Percentiles rank a stretch among this genome's conserved stretches.
Evolutionary conservation across 2,113 vertebrate genomes (phyloP).

Genomic region (Camelus dromedarius): DNA sequence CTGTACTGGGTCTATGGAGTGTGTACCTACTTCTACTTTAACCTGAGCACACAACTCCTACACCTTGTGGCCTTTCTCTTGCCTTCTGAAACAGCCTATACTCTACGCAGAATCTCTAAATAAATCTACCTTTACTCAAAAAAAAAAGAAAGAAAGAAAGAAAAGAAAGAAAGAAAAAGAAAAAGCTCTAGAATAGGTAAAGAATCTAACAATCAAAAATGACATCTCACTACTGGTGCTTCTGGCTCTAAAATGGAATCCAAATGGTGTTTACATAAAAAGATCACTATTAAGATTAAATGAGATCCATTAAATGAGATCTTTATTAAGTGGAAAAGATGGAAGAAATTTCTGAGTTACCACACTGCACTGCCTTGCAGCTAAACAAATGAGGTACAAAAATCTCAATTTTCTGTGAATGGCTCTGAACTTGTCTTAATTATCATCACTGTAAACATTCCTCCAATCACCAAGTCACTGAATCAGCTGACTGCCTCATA

Average conservation of each 20-base stretch:
- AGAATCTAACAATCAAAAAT: background rate
- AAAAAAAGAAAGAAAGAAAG: too few species aligned
- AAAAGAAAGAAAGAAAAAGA: background rate
- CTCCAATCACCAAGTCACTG: background rate
- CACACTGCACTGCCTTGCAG: background rate
- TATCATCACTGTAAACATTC: constrained; percentile 9
- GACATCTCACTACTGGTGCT: background rate
- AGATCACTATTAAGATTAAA: background rate
- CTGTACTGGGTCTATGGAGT: too few species aligned
- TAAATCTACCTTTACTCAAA: too few species aligned
- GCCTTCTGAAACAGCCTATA: too few species aligned
- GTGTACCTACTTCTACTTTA: too few species aligned
- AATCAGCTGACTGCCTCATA: background rate
- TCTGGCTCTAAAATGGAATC: background rate
- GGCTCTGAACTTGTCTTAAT: constrained; percentile 3
- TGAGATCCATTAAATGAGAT: background rate
- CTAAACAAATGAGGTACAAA: background rate
- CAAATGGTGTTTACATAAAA: background rate
- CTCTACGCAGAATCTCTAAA: too few species aligned
- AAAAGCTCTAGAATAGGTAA: background rate
- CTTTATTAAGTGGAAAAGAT: background rate
- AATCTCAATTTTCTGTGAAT: background rate
- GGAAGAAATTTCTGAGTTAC: background rate
- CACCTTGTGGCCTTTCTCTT: too few species aligned
- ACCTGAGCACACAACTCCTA: too few species aligned